Evolutionary conservation across 1,140 invertebrate genomes (phyloP), one percentile per base, ranked within the genome.

Genomic region (Caerostris extrusa): DNA sequence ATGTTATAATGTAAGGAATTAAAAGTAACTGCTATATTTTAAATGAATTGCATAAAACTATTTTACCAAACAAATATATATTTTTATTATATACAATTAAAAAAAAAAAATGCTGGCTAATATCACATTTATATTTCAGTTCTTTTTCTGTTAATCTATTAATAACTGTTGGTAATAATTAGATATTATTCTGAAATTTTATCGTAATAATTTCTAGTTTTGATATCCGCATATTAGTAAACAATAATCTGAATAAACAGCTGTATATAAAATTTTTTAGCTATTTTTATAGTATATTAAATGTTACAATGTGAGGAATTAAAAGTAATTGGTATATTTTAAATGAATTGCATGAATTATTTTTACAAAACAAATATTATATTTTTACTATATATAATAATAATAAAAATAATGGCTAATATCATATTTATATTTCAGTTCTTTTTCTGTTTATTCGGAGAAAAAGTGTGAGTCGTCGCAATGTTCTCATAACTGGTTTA

Each of bases 401-500:
- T 34, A 2, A 14, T 67, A 67, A 67, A 67, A 4, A 7, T n/a
- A 14, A 67, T 67, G n/a, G 3, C n/a, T 67, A 67, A 64, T 64
- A 53, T 81, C 3, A 50, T 19, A 7, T 85, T 69, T 87, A 77
- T 34, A 3, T 81, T 93, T 19, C 60, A 93, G 93, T 82, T 2
- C 56, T 90, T 64, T 93, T 89, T 50, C 64, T 82, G 81, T 8
- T 82, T 8, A 19, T 93, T 5, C 69, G 93, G 69, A 77, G 81
- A 67, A 93, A 90, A 67, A 58, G 77, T 19, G 87, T 90, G 5
- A 60, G 12, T 34, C 14, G 93, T 3, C 67, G 60, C 2, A 97
- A 96, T 95, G 96, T 99, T 85, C 96, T 98, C 57, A 95, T 99
- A 19, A 97, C 98, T 19, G 98, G 98, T 5, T 96, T 98, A 0